Evolutionary conservation across 2,797 vertebrate species (phyloP).

Genomic region (Chiroxiphia lanceolata): DNA sequence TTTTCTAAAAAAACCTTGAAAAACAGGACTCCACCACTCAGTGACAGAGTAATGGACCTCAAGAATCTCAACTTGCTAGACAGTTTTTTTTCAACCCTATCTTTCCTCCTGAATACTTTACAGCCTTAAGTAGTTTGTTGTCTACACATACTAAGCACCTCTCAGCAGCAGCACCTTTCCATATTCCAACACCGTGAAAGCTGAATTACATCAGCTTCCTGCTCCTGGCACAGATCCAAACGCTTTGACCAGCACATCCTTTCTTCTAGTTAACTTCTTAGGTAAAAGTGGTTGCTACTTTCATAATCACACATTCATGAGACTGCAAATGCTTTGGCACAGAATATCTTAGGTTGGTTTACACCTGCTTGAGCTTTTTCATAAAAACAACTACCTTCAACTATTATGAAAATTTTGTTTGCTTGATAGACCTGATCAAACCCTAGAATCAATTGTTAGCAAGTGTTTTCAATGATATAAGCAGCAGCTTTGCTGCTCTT

Average conservation of each 20-base stretch:
- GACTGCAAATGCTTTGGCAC: not conserved
- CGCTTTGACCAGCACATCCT: not conserved
- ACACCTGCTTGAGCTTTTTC: not conserved
- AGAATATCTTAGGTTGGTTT: not conserved
- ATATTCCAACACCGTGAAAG: not conserved
- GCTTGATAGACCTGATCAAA: not conserved
- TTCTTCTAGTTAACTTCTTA: not conserved
- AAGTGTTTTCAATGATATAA: not conserved
- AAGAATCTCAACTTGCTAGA: not conserved
- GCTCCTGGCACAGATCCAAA: not conserved
- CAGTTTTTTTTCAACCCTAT: not conserved
- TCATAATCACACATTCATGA: not conserved
- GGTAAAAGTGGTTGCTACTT: not conserved
- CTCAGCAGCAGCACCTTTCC: not conserved
- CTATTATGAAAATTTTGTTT: not conserved
- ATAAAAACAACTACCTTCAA: not conserved
- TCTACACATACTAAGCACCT: not conserved
- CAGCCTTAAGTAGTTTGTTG: not conserved
- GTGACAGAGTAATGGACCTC: not conserved
- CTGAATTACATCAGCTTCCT: not conserved
- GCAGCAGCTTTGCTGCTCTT: not conserved
- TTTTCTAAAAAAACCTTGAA: not conserved
- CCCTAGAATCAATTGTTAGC: not conserved
- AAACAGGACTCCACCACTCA: not conserved
- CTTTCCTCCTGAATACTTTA: not conserved